Evolutionary conservation across 2,113 vertebrate genomes (phyloP), one percentile per base, ranked within the genome.

Genomic region (Aspiorhynchus laticeps): DNA sequence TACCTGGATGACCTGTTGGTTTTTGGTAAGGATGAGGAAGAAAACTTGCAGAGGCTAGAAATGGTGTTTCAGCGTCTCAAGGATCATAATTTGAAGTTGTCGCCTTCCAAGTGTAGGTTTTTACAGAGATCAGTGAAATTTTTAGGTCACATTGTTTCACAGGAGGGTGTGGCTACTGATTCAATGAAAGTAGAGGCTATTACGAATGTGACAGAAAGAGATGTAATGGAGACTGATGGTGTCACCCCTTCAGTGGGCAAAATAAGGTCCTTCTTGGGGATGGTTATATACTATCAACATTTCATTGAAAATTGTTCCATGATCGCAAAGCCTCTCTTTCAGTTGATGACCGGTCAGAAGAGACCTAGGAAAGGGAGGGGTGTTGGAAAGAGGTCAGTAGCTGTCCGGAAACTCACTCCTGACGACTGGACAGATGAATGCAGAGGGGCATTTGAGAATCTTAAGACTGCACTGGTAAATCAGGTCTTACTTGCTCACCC

Each of bases 221-320:
- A n/a, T n/a, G n/a, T n/a, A n/a, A n/a, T 86, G 79, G 85, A 88
- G 6, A 43, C 12, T 48, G 88, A 85, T 63, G 43, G 69, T n/a
- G 85, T 65, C 7, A 84, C 65, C 8, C 87, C 73, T 7, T 88
- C 79, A 21, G 81, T 19, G 31, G 46, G 65, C 1, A 89, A 83
- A 77, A 41, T 88, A 1, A 88, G 84, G 43, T 88, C 85, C 5
- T 90, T 89, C n/a, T 63, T 89, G 19, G 85, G 85, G 0, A 90
- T 83, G 87, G 48, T 88, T 33, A 78, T 88, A 4, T 88, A 88
- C 9, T 88, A 90, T 43, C 85, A 90, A 24, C 24, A 61, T 8
- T 90, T 87, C 59, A 85, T 90, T 10, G 63, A 76, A 2, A 79
- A 74, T 43, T 88, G 83, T 11, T 88, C 83, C 10, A 61, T 61